These are phyloP conservation scores for Rhagoletis zephyria DNA, from an alignment of 1,140 invertebrate species.

Conservation along the genomic window DNA sequence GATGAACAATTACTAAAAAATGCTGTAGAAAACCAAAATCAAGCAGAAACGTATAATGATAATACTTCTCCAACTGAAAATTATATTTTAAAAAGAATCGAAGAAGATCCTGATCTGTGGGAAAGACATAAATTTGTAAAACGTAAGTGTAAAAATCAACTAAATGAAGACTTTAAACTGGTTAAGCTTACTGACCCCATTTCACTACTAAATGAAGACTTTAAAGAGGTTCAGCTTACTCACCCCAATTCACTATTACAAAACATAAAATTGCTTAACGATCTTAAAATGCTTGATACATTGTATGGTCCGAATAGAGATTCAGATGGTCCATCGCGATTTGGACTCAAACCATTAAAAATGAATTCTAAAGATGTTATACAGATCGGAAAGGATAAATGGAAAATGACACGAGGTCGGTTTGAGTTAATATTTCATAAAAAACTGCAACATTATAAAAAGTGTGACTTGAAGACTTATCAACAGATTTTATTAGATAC, in stretches of 20 bases:
- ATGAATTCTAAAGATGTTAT: slow-evolving; percentile 27
- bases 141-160: background rate
- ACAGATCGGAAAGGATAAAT: background rate
- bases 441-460: slow-evolving; percentile 30
- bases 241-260: background rate
- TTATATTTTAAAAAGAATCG: background rate
- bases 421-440: slow-evolving; percentile 51
- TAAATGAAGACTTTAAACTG: slow-evolving; percentile 17
- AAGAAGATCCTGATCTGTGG: background rate
- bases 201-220: no score
- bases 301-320: background rate
- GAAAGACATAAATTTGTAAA: background rate
- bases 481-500: background rate
- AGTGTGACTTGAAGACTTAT: background rate
- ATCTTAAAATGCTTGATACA: slow-evolving; percentile 13
- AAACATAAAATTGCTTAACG: slow-evolving; percentile 26
- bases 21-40: background rate
- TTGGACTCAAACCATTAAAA: background rate
- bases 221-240: no score
- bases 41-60: slow-evolving; percentile 1
- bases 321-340: background rate
- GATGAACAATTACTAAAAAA: slow-evolving; percentile 17
- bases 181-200: no score
- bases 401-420: slow-evolving; percentile 41
- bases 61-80: background rate